phyloP scores from a whole-genome alignment of 2,797 vertebrate genomes.

The Myripristis jacobus region DNA sequence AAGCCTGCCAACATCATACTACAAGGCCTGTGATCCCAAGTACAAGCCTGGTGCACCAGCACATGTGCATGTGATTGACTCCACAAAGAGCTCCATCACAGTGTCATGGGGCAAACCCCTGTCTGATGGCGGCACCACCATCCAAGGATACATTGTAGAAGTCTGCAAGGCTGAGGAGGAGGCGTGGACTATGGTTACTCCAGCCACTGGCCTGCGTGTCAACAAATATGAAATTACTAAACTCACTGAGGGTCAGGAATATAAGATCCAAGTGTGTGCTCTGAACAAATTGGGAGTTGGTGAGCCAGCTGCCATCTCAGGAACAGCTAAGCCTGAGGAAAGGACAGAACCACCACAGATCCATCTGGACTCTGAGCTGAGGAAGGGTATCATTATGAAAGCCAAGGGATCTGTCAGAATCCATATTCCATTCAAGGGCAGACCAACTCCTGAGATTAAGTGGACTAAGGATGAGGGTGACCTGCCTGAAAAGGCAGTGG shows the following conservation, averaged over 20 bases:
- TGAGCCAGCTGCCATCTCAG: constrained; percentile 89
- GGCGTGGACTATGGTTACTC: constrained; percentile 95
- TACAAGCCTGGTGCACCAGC: constrained; percentile 96
- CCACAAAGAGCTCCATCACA: constrained; percentile 90
- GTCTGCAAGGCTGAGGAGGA: constrained; percentile 96
- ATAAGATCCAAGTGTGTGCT: constrained; percentile 94
- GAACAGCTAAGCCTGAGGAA: constrained; percentile 94
- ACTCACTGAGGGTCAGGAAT: constrained; percentile 93
- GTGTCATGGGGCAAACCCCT: constrained; percentile 95
- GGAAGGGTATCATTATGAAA: constrained; percentile 94
- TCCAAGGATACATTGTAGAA: constrained; percentile 96
- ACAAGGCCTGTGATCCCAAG: constrained; percentile 93
- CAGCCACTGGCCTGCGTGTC: constrained; percentile 91
- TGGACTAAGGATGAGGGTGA: constrained; percentile 96
- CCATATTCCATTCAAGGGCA: constrained; percentile 94
- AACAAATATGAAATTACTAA: constrained; percentile 96
- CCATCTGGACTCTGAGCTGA: constrained; percentile 94
- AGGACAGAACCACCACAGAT: constrained; percentile 94
- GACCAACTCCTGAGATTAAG: constrained; percentile 92
- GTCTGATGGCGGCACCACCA: constrained; percentile 92
- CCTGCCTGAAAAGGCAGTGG: constrained; percentile 90
- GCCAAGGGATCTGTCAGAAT: constrained; percentile 95
- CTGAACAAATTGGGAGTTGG: constrained; percentile 97
- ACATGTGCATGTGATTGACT: constrained; percentile 90
- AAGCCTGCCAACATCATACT: constrained; percentile 91